These are phyloP conservation scores for Cantharis rustica DNA, from an alignment of 2,888 invertebrate species.

Conservation along the genomic window DNA sequence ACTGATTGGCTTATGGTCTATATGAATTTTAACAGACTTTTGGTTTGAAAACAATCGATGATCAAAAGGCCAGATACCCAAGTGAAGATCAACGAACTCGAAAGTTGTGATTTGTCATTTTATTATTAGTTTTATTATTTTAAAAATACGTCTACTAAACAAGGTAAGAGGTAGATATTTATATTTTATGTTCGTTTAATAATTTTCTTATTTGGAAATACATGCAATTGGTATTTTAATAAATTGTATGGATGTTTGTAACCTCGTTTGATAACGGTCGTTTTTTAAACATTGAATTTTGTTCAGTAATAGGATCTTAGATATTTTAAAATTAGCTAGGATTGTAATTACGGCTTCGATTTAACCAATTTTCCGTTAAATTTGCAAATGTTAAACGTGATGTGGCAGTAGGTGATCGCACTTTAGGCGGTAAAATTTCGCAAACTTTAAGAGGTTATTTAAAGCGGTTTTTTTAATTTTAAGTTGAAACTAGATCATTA, in stretches of 20 bases:
- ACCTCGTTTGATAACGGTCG: conserved; percentile 2
- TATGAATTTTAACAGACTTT: conserved; percentile 37
- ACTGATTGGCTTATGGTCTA: conserved; percentile 40
- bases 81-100: conserved; percentile 44
- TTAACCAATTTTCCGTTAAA: not conserved
- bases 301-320: not conserved
- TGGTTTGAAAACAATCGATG: conserved; percentile 50
- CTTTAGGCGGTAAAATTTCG: not conserved
- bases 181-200: not conserved
- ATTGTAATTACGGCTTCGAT: not conserved
- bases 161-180: conserved; percentile 9
- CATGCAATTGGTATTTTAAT: not conserved
- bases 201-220: not conserved
- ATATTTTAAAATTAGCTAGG: not conserved
- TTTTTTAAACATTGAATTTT: not conserved
- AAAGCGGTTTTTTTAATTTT: not conserved
- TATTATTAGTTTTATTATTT: conserved; percentile 1
- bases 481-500: not conserved
- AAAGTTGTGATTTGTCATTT: conserved; percentile 25
- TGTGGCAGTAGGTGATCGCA: not conserved
- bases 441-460: not conserved
- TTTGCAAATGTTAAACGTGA: not conserved
- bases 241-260: not conserved
- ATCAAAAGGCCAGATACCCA: conserved; percentile 39
- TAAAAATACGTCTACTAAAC: not conserved